A percentile compares a stretch with the other conserved stretches of the same genome.
Evolutionary conservation across 1,140 invertebrate species (phyloP).

Genomic region (Temnothorax nylanderi): DNA sequence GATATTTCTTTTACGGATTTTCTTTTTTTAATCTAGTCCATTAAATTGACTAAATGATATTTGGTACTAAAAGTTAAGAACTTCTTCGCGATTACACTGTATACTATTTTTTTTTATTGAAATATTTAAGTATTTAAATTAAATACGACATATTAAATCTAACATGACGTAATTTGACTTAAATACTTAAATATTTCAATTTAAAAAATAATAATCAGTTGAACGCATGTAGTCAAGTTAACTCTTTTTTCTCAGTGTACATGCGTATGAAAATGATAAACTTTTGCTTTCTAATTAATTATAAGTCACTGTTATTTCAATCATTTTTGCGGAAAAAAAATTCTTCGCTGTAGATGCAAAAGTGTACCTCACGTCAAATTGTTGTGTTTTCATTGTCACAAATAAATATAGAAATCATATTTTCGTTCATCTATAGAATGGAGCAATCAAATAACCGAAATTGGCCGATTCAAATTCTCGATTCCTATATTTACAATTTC

Average conservation of each 20-base stretch:
- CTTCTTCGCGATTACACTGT: background rate
- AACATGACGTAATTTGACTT: too few relatives aligned
- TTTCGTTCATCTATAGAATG: background rate
- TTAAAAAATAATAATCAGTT: too few relatives aligned
- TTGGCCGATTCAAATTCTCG: background rate
- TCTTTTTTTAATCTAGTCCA: background rate
- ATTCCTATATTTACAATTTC: slow-evolving; percentile 17
- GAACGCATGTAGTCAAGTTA: too few relatives aligned
- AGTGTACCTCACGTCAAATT: slow-evolving; percentile 9
- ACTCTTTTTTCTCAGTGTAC: too few relatives aligned
- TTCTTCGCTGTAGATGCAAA: background rate
- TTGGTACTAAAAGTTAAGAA: background rate
- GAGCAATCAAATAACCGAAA: slow-evolving; percentile 47
- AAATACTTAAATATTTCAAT: too few relatives aligned
- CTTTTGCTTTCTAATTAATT: background rate
- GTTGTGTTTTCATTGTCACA: background rate
- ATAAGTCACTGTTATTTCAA: background rate
- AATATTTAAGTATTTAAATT: too few relatives aligned
- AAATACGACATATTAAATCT: too few relatives aligned
- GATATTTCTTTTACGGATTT: background rate
- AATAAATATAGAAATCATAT: slow-evolving; percentile 36
- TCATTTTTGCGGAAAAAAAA: background rate
- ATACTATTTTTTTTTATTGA: too few relatives aligned
- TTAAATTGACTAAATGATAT: background rate
- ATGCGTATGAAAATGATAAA: background rate